Evolutionary conservation across 2,888 invertebrate species (phyloP), one percentile per base, ranked within the genome.

Genomic region (Andrena bicolor): DNA sequence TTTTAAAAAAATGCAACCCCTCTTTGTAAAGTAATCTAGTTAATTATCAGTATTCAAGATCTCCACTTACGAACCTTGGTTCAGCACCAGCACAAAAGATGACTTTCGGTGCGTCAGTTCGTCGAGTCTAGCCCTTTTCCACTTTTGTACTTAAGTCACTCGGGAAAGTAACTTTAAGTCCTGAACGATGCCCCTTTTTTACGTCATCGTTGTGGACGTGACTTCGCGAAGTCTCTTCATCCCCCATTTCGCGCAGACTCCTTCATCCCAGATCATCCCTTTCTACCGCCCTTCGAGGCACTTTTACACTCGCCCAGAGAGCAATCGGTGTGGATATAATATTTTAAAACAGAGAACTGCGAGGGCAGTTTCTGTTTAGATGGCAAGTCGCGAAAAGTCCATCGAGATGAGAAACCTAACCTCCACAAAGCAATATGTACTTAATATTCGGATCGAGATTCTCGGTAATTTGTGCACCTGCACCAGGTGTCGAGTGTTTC

Each of bases 11-110:
- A 48, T 20, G 58, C 61, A 32, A 5, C 16, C 63, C 48, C 35
- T 49, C 53, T 26, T 41, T 76, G 58, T 74, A 48, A 72, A n/a
- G 35, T 61, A 26, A 69, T 10, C n/a, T 35, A 80, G 58, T 65
- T 74, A 30, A 13, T 41, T 41, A 41, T 13, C 76, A 10, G 26
- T 8, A 32, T 28, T 69, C 61, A 35, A 70, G 20, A 16, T 48
- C 16, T 30, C 20, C 8, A 70, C 28, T 20, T 30, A 20, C 20
- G 28, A 61, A n/a, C 10, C 16, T 8, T 16, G 32, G 28, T 41
- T 41, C 41, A 41, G 41, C 49, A 16, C 13, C 49, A 20, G 20
- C 32, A 35, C 49, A 63, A 65, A 65, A 58, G 48, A 72, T 32
- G 64, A 76, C 64, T 20, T 64, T 30, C 60, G 48, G 48, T 28